phyloP scores from a whole-genome alignment of 2,888 invertebrate genomes.

The Pristionchus entomophagus region DNA sequence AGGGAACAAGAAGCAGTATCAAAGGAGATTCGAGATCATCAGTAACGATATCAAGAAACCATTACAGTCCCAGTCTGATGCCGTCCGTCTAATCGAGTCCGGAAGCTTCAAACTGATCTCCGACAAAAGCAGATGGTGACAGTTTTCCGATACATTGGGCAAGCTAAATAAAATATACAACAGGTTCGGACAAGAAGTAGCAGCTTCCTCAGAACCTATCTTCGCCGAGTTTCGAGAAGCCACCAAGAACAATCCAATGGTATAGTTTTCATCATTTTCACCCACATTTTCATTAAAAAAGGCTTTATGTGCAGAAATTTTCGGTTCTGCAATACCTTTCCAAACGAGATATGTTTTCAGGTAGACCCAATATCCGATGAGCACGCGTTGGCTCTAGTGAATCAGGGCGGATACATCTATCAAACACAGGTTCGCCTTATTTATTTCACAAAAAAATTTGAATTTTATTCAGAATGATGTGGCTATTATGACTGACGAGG shows the following conservation, averaged over 20 bases:
- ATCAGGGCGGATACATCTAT: neutral
- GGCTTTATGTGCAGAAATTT: too few relatives aligned
- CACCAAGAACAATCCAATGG: neutral
- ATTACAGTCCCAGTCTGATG: neutral
- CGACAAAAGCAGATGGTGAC: neutral
- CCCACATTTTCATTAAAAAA: too few relatives aligned
- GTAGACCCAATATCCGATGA: neutral
- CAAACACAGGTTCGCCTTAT: neutral
- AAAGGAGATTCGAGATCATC: too few relatives aligned
- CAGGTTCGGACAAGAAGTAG: conserved; percentile 26
- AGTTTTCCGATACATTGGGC: too few relatives aligned
- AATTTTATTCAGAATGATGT: neutral
- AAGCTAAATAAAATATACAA: neutral
- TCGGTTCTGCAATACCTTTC: neutral
- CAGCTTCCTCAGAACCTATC: neutral
- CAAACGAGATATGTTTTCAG: neutral
- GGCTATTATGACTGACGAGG: neutral
- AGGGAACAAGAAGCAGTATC: too few relatives aligned
- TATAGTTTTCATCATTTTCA: neutral
- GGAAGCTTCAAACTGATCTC: neutral
- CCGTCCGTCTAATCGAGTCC: neutral
- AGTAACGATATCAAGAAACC: neutral
- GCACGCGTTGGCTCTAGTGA: neutral
- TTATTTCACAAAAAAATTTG: too few relatives aligned
- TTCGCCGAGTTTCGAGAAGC: neutral